Evolutionary conservation across 1,140 invertebrate species (phyloP), one percentile per base, ranked within the genome.

Genomic region (Mizuhopecten yessoensis): DNA sequence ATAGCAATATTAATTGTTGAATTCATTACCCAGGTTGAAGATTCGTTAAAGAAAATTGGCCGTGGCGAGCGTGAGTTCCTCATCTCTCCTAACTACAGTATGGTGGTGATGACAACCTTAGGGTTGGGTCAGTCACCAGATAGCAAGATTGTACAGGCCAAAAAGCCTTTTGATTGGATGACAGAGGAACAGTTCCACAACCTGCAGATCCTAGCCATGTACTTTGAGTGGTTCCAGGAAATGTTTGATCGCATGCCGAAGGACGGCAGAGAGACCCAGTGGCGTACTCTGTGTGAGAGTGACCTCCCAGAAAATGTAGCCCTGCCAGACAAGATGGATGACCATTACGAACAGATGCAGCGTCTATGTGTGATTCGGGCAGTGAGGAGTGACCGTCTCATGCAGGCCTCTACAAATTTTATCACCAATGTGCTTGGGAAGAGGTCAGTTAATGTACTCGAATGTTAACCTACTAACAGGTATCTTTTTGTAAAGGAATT

Each of bases 111-210:
- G 96, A 94, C 95, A 75, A 93, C 95, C 29, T 86, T 95, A 0
- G 93, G 93, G 13, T 92, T 90, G 86, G 93, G 91, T 34, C 93
- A 94, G 29, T 92, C 90, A 10, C 45, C 92, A n/a, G 95, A 95
- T 75, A 94, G 91, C 49, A 94, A 94, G 87, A 95, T 96, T 86
- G 89, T 94, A 42, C 93, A 95, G 86, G 92, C 94, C 36, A 97
- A 96, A 94, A 97, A 97, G 89, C 95, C 96, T n/a, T 97, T 97
- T 94, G 96, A 96, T 89, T 97, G 96, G 96, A 97, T 97, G 96
- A 94, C 94, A 13, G 96, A 97, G 91, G 96, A 97, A 39, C 96
- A 96, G 94, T 97, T 96, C 93, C 93, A 95, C 90, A 97, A 97
- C 90, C 92, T 97, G n/a, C 96, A 97, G 94, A 93, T 94, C 13